These are phyloP conservation scores for Cyclophora albipunctata DNA, from an alignment of 2,888 invertebrate genomes.

Conservation along the genomic window DNA sequence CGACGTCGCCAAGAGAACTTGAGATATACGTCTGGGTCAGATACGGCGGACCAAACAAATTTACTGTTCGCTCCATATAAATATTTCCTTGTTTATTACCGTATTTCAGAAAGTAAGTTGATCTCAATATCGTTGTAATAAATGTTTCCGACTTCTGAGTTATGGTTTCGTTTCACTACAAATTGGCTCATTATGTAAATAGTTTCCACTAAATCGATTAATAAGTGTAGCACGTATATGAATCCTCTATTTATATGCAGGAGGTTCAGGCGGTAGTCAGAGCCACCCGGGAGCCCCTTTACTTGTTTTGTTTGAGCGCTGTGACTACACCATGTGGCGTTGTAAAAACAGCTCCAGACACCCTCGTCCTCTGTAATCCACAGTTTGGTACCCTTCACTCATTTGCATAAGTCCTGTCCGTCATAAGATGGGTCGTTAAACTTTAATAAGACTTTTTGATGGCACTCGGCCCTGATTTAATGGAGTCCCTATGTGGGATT, in stretches of 20 bases:
- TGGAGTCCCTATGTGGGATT: slow-evolving; percentile 37
- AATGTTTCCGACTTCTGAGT: too few species aligned
- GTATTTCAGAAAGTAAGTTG: neutral
- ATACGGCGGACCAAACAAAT: slow-evolving; percentile 13
- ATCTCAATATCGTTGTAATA: neutral
- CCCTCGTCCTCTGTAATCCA: slow-evolving; percentile 53
- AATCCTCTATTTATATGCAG: too few species aligned
- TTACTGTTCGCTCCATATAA: slow-evolving; percentile 10
- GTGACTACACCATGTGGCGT: slow-evolving; percentile 52
- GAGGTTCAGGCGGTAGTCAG: too few species aligned
- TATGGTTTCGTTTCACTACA: too few species aligned
- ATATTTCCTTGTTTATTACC: slow-evolving; percentile 8
- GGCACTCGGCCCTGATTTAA: slow-evolving; percentile 46
- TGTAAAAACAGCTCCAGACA: slow-evolving; percentile 58
- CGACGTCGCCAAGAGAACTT: slow-evolving; percentile 26
- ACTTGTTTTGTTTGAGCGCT: slow-evolving; percentile 45
- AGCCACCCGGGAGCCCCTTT: slow-evolving; percentile 9
- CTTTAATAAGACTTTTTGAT: slow-evolving; percentile 57
- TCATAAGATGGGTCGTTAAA: slow-evolving; percentile 62
- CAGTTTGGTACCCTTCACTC: slow-evolving; percentile 52
- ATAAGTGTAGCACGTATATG: too few species aligned
- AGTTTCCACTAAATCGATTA: too few species aligned
- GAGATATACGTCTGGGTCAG: slow-evolving; percentile 35
- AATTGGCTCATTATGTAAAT: too few species aligned
- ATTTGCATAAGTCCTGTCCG: slow-evolving; percentile 68